Evolutionary conservation across 2,113 vertebrate genomes (phyloP), one percentile per base, ranked within the genome.

Genomic region (Elanus axillaris): DNA sequence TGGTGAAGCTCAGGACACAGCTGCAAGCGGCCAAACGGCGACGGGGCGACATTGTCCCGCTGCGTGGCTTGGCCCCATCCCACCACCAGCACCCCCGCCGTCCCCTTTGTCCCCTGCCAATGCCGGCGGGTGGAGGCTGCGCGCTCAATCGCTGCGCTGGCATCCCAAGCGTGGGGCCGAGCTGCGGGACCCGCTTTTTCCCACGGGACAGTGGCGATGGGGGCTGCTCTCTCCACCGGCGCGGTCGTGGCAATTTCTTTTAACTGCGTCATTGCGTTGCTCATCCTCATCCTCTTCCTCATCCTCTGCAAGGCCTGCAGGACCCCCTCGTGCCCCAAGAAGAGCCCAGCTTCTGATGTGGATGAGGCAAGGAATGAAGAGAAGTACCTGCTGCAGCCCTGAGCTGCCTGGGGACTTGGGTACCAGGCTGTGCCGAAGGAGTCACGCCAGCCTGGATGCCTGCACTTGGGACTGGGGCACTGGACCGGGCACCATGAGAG

Each of bases 271-370:
- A 98, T 98, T 3, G 98, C 97, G 1, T 86, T 98, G 86, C 97
- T 98, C 64, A 96, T 98, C 93, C 56, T 98, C 34, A 88, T 98
- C 69, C 98, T 98, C n/a, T 98, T 98, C 96, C 95, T 97, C 77
- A 98, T 98, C 75, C 96, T 98, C 71, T 98, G 98, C 97, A 98
- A 98, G 96, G 98, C 98, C 77, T 98, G 98, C 96, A 97, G 97
- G 90, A 98, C 98, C 32, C 98, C 98, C 4, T 98, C 98, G 1
- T 98, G 98, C 94, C 98, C 98, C 31, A 97, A 95, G 83, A 98
- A 98, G 93, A 97, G 77, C 3, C 92, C 97, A 0, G 92, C 96
- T 4, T 95, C 98, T 19, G 98, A 98, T 32, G 27, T 34, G 3
- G 97, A 98, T 16, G 97, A 98, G 76, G 81, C 95, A 36, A 98